phyloP scores from a whole-genome alignment of 2,888 invertebrate species.

The Ctenicera cuprea region DNA sequence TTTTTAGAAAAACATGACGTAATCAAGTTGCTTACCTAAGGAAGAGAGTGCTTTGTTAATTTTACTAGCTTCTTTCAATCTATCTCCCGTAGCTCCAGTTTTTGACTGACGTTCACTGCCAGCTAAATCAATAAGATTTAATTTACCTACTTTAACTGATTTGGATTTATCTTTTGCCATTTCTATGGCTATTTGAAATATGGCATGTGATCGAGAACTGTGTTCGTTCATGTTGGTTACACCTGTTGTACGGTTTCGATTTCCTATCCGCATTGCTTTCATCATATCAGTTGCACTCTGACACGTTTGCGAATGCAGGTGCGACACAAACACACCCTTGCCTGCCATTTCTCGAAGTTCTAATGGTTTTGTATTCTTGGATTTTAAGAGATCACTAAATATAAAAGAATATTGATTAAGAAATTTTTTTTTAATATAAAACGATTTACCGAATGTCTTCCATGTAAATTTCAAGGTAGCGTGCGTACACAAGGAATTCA shows the following conservation, averaged over 20 bases:
- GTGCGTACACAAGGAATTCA: constrained; percentile 96
- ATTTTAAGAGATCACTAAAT: constrained; percentile 81
- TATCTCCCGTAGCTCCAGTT: constrained; percentile 95
- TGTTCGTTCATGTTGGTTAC: constrained; percentile 86
- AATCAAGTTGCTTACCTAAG: constrained; percentile 77
- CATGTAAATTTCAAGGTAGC: constrained; percentile 98
- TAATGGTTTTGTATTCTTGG: constrained; percentile 73
- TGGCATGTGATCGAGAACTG: constrained; percentile 98
- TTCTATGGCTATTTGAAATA: constrained; percentile 98
- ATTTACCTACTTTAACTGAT: constrained; percentile 87
- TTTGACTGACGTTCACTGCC: constrained; percentile 98
- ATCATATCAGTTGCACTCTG: constrained; percentile 96
- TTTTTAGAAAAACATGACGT: no score
- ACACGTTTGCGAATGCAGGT: constrained; percentile 95
- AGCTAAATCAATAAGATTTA: constrained; percentile 98
- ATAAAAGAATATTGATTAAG: constrained; percentile 30
- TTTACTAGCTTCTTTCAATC: constrained; percentile 96
- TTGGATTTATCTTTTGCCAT: constrained; percentile 85
- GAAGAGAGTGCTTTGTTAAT: constrained; percentile 98
- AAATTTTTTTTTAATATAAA: no score
- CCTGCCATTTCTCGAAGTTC: constrained; percentile 79
- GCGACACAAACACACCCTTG: constrained; percentile 94
- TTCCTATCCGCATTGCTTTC: constrained; percentile 94
- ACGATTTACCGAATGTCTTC: constrained; percentile 84
- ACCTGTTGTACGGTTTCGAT: constrained; percentile 91